phyloP scores from a whole-genome alignment of 2,888 invertebrate genomes.

The Temnothorax ravouxi region DNA sequence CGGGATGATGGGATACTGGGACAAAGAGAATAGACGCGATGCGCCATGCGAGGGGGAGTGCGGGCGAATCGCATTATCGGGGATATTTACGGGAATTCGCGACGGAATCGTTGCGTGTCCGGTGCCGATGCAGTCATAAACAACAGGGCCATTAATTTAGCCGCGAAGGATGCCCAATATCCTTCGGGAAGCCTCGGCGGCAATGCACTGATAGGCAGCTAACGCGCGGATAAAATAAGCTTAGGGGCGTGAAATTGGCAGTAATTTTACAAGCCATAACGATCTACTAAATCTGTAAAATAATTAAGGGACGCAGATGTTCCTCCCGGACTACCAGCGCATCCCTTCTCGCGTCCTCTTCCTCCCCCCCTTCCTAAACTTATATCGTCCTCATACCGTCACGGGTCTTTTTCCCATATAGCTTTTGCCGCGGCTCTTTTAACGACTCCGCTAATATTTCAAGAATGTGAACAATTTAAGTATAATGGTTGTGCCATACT shows the following conservation, averaged over 20 bases:
- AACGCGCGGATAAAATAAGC: constrained; percentile 84
- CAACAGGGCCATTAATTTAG: constrained; percentile 85
- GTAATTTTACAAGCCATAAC: constrained; percentile 87
- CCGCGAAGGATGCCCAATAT: constrained; percentile 85
- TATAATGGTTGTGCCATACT: neutral
- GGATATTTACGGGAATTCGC: constrained; percentile 82
- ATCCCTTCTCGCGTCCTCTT: constrained; percentile 5
- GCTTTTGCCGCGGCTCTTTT: neutral
- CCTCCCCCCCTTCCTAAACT: neutral
- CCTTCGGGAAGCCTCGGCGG: constrained; percentile 78
- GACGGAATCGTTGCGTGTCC: constrained; percentile 84
- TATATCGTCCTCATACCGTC: constrained; percentile 41
- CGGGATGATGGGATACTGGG: neutral
- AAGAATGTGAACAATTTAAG: neutral
- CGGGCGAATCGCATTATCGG: constrained; percentile 72
- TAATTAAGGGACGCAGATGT: constrained; percentile 86
- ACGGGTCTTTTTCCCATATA: neutral
- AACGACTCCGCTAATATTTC: constrained; percentile 5
- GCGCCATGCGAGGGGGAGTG: constrained; percentile 31
- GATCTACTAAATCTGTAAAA: constrained; percentile 86
- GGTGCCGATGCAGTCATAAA: constrained; percentile 83
- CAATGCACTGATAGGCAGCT: constrained; percentile 79
- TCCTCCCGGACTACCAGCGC: constrained; percentile 65
- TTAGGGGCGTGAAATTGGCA: constrained; percentile 86
- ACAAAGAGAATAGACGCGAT: constrained; percentile 30